phyloP scores from a whole-genome alignment of 2,113 vertebrate species.

The Ahaetulla prasina region DNA sequence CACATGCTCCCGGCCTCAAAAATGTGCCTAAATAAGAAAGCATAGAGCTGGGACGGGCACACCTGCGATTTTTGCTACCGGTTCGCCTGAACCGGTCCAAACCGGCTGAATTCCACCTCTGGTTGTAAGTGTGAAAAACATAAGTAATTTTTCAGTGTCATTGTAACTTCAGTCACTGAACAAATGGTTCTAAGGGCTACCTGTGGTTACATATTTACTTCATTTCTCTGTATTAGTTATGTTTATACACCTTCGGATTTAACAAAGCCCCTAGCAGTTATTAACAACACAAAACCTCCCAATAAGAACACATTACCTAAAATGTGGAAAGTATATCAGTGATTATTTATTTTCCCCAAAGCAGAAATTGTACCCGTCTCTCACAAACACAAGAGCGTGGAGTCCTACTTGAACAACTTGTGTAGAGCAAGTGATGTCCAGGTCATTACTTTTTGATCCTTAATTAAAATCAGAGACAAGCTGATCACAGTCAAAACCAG shows the following conservation, averaged over 20 bases:
- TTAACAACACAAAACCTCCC: background rate
- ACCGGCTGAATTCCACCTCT: no score
- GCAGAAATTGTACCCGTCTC: background rate
- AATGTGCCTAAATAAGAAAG: no score
- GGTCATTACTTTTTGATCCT: rapidly evolving
- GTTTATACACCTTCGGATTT: background rate
- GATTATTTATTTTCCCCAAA: background rate
- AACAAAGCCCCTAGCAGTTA: background rate
- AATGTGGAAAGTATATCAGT: background rate
- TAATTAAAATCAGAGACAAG: slow-evolving; percentile 30
- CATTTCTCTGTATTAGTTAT: background rate
- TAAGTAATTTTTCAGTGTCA: no score
- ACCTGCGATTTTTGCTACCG: no score
- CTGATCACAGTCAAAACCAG: slow-evolving; percentile 31
- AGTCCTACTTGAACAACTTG: background rate
- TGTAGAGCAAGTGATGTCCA: background rate
- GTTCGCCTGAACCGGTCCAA: no score
- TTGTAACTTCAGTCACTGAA: no score
- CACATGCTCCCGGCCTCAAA: no score
- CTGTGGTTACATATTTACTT: background rate
- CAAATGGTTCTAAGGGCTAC: no score
- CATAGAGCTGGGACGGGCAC: no score
- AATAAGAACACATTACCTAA: background rate
- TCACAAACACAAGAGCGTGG: background rate
- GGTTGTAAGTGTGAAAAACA: no score